Conservation (phyloP, 2,797 vertebrate genomes). For the Bufotes viridis region DNA sequence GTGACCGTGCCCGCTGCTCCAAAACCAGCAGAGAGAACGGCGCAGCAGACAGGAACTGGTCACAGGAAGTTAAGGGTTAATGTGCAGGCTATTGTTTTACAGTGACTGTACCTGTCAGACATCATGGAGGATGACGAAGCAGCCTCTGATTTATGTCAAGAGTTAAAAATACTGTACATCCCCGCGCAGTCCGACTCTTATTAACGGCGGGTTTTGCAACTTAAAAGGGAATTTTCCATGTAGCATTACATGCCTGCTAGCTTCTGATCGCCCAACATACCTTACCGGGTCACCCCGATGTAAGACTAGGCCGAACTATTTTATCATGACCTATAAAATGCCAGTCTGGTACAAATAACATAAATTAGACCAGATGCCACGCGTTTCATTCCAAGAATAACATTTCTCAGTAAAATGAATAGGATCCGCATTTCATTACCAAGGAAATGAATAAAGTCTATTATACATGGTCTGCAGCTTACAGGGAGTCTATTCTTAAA, state of each 20-base stretch:
- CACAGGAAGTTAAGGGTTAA: not conserved
- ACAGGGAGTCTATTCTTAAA: not conserved
- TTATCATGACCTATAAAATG: conserved; percentile 5
- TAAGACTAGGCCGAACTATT: not conserved
- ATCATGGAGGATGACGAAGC: too few species aligned
- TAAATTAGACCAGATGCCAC: not conserved
- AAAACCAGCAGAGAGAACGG: not conserved
- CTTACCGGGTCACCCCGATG: not conserved
- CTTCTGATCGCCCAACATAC: not conserved
- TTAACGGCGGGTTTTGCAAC: conserved; percentile 7
- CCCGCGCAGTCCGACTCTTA: not conserved
- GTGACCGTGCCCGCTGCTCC: conserved; percentile 28
- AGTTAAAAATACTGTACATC: conserved; percentile 27
- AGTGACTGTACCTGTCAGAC: not conserved
- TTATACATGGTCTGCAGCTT: not conserved
- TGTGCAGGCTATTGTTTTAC: not conserved
- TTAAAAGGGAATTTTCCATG: too few species aligned
- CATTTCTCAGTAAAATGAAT: not conserved
- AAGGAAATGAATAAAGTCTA: not conserved
- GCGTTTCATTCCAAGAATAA: not conserved
- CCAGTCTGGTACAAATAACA: not conserved
- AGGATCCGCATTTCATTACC: not conserved
- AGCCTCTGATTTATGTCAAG: conserved; percentile 3
- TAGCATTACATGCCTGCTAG: not conserved
- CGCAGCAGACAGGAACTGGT: not conserved